Conservation (phyloP, 2,888 invertebrate genomes). For the Chaitophorus viminalis region DNA sequence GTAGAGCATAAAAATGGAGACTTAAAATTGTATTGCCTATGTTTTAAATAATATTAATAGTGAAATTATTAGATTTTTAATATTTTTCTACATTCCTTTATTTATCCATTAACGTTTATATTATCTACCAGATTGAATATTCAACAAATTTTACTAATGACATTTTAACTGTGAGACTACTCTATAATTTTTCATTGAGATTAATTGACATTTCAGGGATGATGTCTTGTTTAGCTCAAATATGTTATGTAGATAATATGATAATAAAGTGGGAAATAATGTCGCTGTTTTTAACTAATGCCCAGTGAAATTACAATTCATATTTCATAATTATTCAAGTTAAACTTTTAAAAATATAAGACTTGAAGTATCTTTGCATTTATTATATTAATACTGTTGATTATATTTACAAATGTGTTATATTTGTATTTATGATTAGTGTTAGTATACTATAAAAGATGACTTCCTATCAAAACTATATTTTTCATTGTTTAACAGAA, state of each 20-base stretch:
- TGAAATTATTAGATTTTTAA: slow-evolving; percentile 23
- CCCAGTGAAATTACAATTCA: neutral
- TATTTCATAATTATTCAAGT: neutral
- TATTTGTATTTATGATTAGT: neutral
- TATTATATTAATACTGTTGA: neutral
- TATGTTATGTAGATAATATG: neutral
- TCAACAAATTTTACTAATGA: neutral
- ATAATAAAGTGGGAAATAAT: neutral
- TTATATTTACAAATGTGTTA: neutral
- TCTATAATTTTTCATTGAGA: neutral
- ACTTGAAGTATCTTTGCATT: slow-evolving; percentile 4
- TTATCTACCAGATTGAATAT: neutral
- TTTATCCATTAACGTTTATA: neutral
- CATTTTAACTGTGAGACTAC: neutral
- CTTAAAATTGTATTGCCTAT: slow-evolving; percentile 34
- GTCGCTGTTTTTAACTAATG: neutral
- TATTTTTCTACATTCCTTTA: slow-evolving; percentile 31
- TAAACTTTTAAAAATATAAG: neutral
- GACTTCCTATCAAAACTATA: slow-evolving; percentile 1
- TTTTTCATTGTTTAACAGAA: slow-evolving; percentile 1
- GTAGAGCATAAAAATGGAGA: slow-evolving; percentile 23
- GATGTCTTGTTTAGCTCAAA: neutral
- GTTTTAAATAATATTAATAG: slow-evolving; percentile 32
- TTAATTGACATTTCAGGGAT: neutral
- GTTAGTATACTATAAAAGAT: neutral